Evolutionary conservation across 2,113 vertebrate genomes (phyloP).

Genomic region (Dasyornis broadbenti): DNA sequence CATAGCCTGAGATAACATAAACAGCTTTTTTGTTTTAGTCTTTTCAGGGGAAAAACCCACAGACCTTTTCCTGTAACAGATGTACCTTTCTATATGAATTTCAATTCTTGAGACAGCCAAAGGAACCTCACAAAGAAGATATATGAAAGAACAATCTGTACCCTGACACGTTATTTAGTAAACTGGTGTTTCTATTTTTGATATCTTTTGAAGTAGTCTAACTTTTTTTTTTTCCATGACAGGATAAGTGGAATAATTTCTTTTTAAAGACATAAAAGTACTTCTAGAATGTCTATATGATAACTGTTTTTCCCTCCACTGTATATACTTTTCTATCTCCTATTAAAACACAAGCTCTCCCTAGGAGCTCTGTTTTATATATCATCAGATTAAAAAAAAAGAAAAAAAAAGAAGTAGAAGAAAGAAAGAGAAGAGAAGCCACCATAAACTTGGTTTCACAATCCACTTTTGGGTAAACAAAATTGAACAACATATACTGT

Average conservation of each 20-base stretch:
- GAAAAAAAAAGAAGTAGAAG: background rate
- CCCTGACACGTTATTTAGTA: background rate
- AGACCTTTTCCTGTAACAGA: background rate
- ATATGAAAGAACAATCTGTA: background rate
- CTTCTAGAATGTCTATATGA: background rate
- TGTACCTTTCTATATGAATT: background rate
- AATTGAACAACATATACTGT: background rate
- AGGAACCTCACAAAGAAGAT: background rate
- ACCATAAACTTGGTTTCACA: background rate
- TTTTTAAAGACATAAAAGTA: background rate
- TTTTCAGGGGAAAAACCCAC: background rate
- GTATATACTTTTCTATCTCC: background rate
- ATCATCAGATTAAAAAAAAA: background rate
- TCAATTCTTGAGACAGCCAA: background rate
- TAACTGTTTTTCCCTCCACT: background rate
- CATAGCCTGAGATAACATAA: background rate
- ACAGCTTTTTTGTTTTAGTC: background rate
- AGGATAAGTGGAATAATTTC: background rate
- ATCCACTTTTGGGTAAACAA: background rate
- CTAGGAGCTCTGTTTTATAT: background rate
- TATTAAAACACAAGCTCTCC: background rate
- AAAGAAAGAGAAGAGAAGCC: background rate
- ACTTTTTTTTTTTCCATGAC: background rate
- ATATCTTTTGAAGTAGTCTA: background rate
- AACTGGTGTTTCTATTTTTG: conserved; percentile 4